Evolutionary conservation across 2,888 invertebrate genomes (phyloP), one percentile per base, ranked within the genome.

Genomic region (Habroteleia sp.): DNA sequence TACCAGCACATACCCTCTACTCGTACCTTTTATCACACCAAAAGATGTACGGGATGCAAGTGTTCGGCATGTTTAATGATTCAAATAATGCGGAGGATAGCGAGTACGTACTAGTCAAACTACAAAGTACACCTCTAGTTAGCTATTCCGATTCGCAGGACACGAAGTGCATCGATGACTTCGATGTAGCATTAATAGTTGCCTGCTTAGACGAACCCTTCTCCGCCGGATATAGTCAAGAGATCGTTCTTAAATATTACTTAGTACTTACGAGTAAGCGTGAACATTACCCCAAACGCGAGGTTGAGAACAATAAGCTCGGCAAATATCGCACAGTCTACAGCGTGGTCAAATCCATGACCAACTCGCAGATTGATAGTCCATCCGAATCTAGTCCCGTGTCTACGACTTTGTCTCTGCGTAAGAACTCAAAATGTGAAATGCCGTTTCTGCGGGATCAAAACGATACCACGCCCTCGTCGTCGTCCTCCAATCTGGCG

Each of bases 11-110:
- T 29, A 92, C 93, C 62, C 88, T 95, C 4, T 95, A 92, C 88
- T 92, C 93, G 63, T 94, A 94, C 84, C 90, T 95, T 74, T 87
- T 94, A 44, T 91, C 91, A 14, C 92, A 94, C 83, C 92, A 93
- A 68, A 91, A 91, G 76, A 90, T 91, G 13, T 94, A 93, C 84
- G 90, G 91, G 27, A 93, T 94, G 91, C 91, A 91, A 68, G 92
- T 93, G 0, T 89, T 94, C 23, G 89, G 91, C 46, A 93, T 94
- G 93, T 89, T 88, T 3, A 85, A 73, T 11, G 88, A 89, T 48
- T 82, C 85, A 1, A 81, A 83, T n/a, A 87, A 87, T 44, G 90
- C 89, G 72, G 93, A 94, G 81, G 87, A 87, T 31, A 90, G 89
- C 74, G 93, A 94, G 81, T 93, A 91, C 85, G 92, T 93, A 7